Percentiles rank a stretch among this genome's conserved stretches.
Conservation (phyloP, 2,797 vertebrate species). For the Enteromius treurensis region DNA sequence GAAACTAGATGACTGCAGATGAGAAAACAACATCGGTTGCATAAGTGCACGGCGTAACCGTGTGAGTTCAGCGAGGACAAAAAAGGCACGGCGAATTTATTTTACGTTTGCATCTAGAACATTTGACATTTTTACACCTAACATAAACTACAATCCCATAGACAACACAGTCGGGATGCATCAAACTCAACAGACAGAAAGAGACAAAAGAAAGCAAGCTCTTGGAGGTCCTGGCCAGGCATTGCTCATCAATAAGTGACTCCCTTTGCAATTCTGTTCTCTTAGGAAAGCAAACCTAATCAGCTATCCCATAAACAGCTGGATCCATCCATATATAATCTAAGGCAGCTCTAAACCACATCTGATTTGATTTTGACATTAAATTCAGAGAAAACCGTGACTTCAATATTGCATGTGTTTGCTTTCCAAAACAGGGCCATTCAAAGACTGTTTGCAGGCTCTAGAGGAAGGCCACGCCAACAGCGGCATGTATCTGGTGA, state of each 20-base stretch:
- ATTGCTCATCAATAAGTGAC: not conserved
- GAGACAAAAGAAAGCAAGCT: not conserved
- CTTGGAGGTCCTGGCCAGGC: constrained; percentile 15
- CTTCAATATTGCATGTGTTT: constrained; percentile 8
- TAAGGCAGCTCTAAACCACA: not conserved
- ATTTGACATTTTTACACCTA: not conserved
- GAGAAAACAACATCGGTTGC: constrained; percentile 1
- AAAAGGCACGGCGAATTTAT: not conserved
- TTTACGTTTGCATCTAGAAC: not conserved
- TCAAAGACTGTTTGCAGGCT: constrained; percentile 85
- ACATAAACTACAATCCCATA: not conserved
- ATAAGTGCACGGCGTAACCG: not conserved
- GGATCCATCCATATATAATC: not conserved
- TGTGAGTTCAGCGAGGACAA: not conserved
- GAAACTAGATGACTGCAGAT: constrained; percentile 8
- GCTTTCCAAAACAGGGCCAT: constrained; percentile 76
- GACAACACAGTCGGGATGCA: not conserved
- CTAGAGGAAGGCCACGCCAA: constrained; percentile 82
- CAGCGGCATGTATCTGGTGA: constrained; percentile 85
- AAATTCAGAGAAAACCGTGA: not conserved
- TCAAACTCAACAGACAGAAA: not conserved
- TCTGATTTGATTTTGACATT: not conserved
- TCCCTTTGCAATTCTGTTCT: constrained; percentile 1
- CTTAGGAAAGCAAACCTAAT: not conserved
- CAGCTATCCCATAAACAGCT: not conserved